Evolutionary conservation across 2,797 vertebrate species (phyloP).

Genomic region (Bucorvus abyssinicus): DNA sequence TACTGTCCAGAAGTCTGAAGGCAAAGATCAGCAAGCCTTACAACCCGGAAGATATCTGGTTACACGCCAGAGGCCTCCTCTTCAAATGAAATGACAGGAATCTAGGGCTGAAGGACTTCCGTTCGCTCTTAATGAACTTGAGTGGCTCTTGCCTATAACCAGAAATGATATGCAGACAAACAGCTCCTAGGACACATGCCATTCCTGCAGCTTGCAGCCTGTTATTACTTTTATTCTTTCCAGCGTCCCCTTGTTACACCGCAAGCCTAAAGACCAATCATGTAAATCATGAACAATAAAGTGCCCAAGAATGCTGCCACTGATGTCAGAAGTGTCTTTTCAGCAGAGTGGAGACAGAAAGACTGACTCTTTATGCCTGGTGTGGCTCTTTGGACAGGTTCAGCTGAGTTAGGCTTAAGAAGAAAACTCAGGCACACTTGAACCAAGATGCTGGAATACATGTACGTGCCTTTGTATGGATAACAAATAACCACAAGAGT

Average conservation of each 20-base stretch:
- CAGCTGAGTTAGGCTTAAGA: neutral
- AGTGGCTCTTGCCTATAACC: conserved; percentile 51
- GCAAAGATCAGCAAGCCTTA: conserved; percentile 66
- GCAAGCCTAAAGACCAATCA: neutral
- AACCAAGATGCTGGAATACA: neutral
- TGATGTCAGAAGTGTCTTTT: neutral
- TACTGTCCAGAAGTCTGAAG: conserved; percentile 71
- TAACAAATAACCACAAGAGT: neutral
- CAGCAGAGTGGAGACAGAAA: neutral
- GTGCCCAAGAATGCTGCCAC: neutral
- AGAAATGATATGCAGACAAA: conserved; percentile 27
- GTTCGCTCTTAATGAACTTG: conserved; percentile 51
- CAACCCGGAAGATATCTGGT: conserved; percentile 65
- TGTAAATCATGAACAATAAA: neutral
- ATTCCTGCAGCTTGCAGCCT: neutral
- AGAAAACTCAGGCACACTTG: neutral
- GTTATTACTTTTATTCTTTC: neutral
- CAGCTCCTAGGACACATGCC: conserved; percentile 9
- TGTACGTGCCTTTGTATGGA: neutral
- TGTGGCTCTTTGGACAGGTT: neutral
- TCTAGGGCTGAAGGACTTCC: conserved; percentile 61
- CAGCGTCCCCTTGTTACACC: neutral
- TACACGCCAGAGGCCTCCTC: conserved; percentile 69
- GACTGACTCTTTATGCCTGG: neutral
- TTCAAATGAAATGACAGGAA: conserved; percentile 62